These are phyloP conservation scores for Idaea biselata DNA, from an alignment of 2,888 invertebrate genomes.

Conservation along the genomic window DNA sequence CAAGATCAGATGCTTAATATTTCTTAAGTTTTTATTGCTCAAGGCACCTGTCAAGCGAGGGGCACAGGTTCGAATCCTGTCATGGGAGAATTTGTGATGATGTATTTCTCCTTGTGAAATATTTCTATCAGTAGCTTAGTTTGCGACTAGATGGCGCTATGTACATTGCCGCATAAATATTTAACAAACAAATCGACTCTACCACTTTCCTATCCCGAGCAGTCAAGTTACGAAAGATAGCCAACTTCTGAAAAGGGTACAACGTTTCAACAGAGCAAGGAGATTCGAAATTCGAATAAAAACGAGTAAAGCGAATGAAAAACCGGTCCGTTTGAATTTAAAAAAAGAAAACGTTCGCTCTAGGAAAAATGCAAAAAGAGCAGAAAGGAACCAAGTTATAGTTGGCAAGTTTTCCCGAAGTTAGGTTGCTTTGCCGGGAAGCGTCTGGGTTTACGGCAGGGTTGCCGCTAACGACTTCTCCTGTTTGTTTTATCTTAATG, in stretches of 20 bases:
- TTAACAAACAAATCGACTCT: slow-evolving; percentile 39
- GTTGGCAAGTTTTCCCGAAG: slow-evolving; percentile 74
- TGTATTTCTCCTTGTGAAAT: too few relatives aligned
- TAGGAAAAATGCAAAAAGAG: slow-evolving; percentile 74
- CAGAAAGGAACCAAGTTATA: slow-evolving; percentile 48
- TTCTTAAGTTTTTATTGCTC: too few relatives aligned
- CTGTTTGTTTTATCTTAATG: slow-evolving; percentile 45
- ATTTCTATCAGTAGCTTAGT: too few relatives aligned
- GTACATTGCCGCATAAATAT: neutral
- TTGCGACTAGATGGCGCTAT: too few relatives aligned
- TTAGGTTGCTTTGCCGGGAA: slow-evolving; percentile 33
- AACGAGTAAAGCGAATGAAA: slow-evolving; percentile 35
- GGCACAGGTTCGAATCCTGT: too few relatives aligned
- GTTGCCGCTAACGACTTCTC: slow-evolving; percentile 53
- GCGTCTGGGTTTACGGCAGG: slow-evolving; percentile 47
- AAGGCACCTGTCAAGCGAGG: too few relatives aligned
- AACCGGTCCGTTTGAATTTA: slow-evolving; percentile 15
- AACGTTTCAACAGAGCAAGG: slow-evolving; percentile 70
- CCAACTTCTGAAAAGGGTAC: slow-evolving; percentile 79
- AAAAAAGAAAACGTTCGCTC: slow-evolving; percentile 50
- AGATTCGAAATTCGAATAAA: slow-evolving; percentile 63
- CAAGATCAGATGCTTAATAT: too few relatives aligned
- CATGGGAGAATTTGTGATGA: too few relatives aligned
- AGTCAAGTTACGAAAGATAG: slow-evolving; percentile 78
- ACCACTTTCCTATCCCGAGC: slow-evolving; percentile 44